Evolutionary conservation across 2,888 invertebrate species (phyloP), one percentile per base, ranked within the genome.

Genomic region (Harpalus rufipes): DNA sequence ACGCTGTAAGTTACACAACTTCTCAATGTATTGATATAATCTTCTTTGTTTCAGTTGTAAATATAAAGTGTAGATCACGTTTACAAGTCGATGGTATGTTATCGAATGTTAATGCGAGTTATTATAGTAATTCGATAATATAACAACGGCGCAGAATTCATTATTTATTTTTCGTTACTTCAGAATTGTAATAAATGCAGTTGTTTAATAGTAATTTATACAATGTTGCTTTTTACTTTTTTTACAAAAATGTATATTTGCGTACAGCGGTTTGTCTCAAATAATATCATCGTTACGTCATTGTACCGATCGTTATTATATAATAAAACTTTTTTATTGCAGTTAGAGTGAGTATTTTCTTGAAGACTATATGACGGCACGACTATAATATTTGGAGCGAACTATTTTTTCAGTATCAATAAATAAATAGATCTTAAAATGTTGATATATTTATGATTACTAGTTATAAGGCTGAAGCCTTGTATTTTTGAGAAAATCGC

Each of bases 1-100:
- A 84, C 78, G 51, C 84, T 78, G 84, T 78, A 78, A 78, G 84
- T 84, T 83, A 84, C 76, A 84, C 83, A 72, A 51, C 59, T 25
- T 78, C 78, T 78, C 21, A n/a, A 61, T 80, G 61, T 80, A 80
- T 80, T 80, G 7, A 39, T 58, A 78, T 58, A 78, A 78, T 58
- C 78, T 14, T 3, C 32, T 78, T 58, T 78, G 78, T 78, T 78
- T 58, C 58, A 78, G 21, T 32, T 78, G 78, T 78, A 78, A 78
- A 78, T 78, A 78, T 25, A 78, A 74, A 41, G 18, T 74, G 72
- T 74, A 74, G 72, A 41, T 18, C 72, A 74, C 12, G 72, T 74
- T 74, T 7, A 14, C 21, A 18, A 32, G 44, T 18, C 41, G 44
- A 7, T 74, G 5, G 10, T 74, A 74, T 1, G 16, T 74, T 74